phyloP scores from a whole-genome alignment of 2,888 invertebrate species.

The Altica lythri region DNA sequence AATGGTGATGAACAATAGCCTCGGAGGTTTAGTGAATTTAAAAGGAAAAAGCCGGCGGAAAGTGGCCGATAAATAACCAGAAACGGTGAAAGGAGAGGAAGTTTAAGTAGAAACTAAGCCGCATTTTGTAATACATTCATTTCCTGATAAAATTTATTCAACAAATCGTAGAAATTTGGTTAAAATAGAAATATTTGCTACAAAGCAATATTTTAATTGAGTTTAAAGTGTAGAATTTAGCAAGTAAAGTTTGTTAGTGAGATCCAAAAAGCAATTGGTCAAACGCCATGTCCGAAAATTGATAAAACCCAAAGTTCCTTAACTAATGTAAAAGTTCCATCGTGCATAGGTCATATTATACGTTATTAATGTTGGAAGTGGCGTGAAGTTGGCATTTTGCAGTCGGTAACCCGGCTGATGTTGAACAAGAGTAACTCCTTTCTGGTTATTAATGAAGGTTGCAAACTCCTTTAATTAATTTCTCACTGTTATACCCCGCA shows the following conservation, averaged over 20 bases:
- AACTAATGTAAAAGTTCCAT: conserved; percentile 30
- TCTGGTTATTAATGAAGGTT: conserved; percentile 58
- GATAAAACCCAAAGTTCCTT: conserved; percentile 26
- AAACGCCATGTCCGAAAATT: conserved; percentile 16
- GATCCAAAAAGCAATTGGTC: conserved; percentile 10
- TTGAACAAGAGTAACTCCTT: conserved; percentile 52
- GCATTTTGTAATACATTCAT: conserved; percentile 56
- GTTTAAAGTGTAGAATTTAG: neutral
- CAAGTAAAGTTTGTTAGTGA: neutral
- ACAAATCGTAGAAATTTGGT: conserved; percentile 55
- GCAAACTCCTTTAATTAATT: conserved; percentile 60
- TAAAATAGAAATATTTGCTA: no score
- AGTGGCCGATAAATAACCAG: conserved; percentile 56
- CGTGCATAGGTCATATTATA: conserved; percentile 28
- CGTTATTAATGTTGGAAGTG: conserved; percentile 37
- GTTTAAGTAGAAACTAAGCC: conserved; percentile 51
- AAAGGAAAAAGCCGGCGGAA: conserved; percentile 50
- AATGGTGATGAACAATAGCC: conserved; percentile 19
- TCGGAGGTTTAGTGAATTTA: conserved; percentile 26
- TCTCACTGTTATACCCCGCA: conserved; percentile 57
- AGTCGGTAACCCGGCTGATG: conserved; percentile 39
- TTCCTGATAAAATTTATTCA: conserved; percentile 58
- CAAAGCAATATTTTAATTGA: no score
- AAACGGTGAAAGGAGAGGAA: conserved; percentile 55
- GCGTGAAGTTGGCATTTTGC: conserved; percentile 36